Evolutionary conservation across 2,888 invertebrate species (phyloP), one percentile per base, ranked within the genome.

Genomic region (Cantharis flavilabris): DNA sequence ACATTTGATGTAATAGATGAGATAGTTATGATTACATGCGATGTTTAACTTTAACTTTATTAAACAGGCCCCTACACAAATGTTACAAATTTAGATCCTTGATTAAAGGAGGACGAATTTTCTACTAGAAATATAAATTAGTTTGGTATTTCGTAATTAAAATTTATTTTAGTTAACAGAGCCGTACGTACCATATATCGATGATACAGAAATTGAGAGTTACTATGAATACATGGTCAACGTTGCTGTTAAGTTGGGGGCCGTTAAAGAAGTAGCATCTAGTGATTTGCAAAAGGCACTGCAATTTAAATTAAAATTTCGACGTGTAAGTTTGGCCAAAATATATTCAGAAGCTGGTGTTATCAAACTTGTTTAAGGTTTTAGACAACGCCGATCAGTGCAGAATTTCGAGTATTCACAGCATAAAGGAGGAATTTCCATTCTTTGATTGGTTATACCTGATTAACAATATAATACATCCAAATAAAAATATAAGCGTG

Each of bases 401-500:
- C 14, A 64, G 75, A 28, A 78, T 65, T 18, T 70, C 78, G 1
- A 70, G 72, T 9, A 78, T 78, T n/a, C 33, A 70, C 10, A 62
- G 49, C 23, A 70, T 78, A 20, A 72, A 78, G 70, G 64, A 72
- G 3, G 23, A 72, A 16, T 75, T 70, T 28, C 75, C 75, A 0
- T 16, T 72, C 20, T 11, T 78, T 28, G 75, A 78, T 30, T 78
- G 78, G 78, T 26, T 65, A 10, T 26, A 18, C 16, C 71, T 75
- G 13, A 72, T 78, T 20, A 75, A 78, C 20, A 78, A 71, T 23
- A 70, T 78, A 11, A 20, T 72, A 10, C 20, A 75, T 33, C 75
- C 78, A 18, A 72, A 78, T 18, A 73, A 78, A 71, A 28, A 75
- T 10, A 14, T 72, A 9, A 28, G 70, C 7, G 70, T 33, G n/a